Evolutionary conservation across 2,113 vertebrate species (phyloP).

Genomic region (Oplegnathus fasciatus): DNA sequence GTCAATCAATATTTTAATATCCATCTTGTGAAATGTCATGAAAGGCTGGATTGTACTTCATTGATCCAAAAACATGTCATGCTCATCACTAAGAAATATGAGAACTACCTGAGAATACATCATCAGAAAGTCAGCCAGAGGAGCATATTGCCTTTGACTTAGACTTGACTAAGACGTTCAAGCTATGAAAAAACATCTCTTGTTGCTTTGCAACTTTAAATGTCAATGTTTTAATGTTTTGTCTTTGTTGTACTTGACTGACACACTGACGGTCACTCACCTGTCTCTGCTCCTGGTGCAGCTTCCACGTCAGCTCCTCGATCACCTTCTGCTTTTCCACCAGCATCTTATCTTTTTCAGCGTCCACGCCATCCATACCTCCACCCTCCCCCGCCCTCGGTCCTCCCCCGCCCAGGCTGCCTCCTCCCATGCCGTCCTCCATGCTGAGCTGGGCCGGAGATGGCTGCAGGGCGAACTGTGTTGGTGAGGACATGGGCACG

Average conservation of each 20-base stretch:
- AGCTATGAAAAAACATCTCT: too few species aligned
- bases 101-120: too few species aligned
- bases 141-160: too few species aligned
- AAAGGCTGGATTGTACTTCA: too few species aligned
- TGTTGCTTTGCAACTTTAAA: not conserved
- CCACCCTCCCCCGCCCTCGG: slow-evolving; percentile 83
- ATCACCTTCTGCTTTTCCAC: slow-evolving; percentile 99
- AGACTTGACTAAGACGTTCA: too few species aligned
- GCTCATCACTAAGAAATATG: too few species aligned
- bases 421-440: slow-evolving; percentile 86
- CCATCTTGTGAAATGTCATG: too few species aligned
- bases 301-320: slow-evolving; percentile 97
- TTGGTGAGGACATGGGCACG: slow-evolving; percentile 90
- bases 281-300: slow-evolving; percentile 96
- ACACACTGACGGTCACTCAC: slow-evolving; percentile 74
- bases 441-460: slow-evolving; percentile 86
- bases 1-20: not conserved
- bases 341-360: slow-evolving; percentile 98
- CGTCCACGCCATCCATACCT: slow-evolving; percentile 89
- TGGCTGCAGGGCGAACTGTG: slow-evolving; percentile 88
- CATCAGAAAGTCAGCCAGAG: too few species aligned
- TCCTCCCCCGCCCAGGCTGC: slow-evolving; percentile 79
- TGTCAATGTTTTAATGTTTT: not conserved
- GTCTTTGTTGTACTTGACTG: not conserved
- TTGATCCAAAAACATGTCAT: too few species aligned